Percentiles rank a stretch among this genome's conserved stretches.
Conservation (phyloP, 1,140 invertebrate species). For the Ooceraea biroi region DNA sequence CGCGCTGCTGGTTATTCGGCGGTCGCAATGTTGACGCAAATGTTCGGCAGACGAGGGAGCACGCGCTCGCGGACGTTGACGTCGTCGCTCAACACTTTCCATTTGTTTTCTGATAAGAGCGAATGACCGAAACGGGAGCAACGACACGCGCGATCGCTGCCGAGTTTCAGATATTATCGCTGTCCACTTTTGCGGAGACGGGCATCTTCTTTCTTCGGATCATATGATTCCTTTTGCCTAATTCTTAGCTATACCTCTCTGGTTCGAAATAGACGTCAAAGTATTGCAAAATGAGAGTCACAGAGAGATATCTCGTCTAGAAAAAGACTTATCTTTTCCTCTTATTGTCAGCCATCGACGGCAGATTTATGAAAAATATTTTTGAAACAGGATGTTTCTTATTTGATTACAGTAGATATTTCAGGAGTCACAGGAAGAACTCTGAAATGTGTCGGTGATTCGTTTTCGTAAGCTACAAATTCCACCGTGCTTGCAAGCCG, state of each 20-base stretch:
- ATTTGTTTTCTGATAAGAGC: slow-evolving; percentile 42
- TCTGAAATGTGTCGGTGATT: too few relatives aligned
- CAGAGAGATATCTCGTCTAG: not conserved
- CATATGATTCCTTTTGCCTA: not conserved
- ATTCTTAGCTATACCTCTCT: not conserved
- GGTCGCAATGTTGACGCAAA: slow-evolving; percentile 8
- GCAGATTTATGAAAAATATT: too few relatives aligned
- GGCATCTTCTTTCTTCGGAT: not conserved
- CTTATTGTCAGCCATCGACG: too few relatives aligned
- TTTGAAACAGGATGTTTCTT: too few relatives aligned
- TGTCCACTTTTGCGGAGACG: not conserved
- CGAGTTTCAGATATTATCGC: slow-evolving; percentile 20
- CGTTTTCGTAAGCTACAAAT: not conserved
- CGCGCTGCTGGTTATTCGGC: slow-evolving; percentile 26
- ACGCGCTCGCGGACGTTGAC: not conserved
- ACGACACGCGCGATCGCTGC: slow-evolving; percentile 25
- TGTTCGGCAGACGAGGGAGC: slow-evolving; percentile 24
- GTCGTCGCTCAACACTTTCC: slow-evolving; percentile 24
- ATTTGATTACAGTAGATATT: too few relatives aligned
- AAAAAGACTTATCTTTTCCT: not conserved
- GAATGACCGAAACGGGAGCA: slow-evolving; percentile 28
- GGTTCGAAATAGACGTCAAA: not conserved
- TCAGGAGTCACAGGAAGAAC: not conserved
- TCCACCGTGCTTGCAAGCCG: not conserved
- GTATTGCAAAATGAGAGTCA: not conserved